Evolutionary conservation across 30 jellyfish, hydroid and myxozoan genomes (phyloP), one percentile per base, ranked within the genome.

Genomic region (Hydra vulgaris): DNA sequence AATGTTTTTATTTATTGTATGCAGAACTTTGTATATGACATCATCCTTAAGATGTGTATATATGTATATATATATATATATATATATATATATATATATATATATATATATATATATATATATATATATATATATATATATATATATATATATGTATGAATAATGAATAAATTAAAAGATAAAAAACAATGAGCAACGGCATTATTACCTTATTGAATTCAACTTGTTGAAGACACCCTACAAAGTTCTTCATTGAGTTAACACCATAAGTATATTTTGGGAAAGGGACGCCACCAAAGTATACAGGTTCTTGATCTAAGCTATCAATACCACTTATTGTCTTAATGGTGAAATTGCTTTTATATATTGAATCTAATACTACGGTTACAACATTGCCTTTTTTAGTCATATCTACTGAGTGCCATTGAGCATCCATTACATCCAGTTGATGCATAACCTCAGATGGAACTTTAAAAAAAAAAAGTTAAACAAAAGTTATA

Each of bases 181-280:
- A n/a, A n/a, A n/a, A n/a, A n/a, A n/a, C n/a, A n/a, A n/a, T n/a
- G n/a, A n/a, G n/a, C n/a, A n/a, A n/a, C n/a, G n/a, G n/a, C n/a
- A n/a, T n/a, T n/a, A n/a, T n/a, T n/a, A 80, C 87, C 87, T 67
- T 80, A 56, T 80, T 80, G 55, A 56, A 80, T 80, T 80, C 72
- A 23, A 80, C 16, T 24, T 80, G 87, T 66, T 80, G 87, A 18
- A 80, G 71, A 80, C 87, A 80, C 0, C 87, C 87, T 24, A 66
- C 54, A 27, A 17, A 80, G 18, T 71, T 71, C 69, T 18, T 15
- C 27, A 18, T 18, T 3, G 84, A 66, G 18, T 67, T 80, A 12
- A 80, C 87, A 17, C 83, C 87, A 71, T 19, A 80, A 0, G 85
- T 66, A 66, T 17, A 80, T 8, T 54, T 66, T 53, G 87, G 87